Evolutionary conservation across 1,140 invertebrate genomes (phyloP), one percentile per base, ranked within the genome.

Genomic region (Drosophila auraria): DNA sequence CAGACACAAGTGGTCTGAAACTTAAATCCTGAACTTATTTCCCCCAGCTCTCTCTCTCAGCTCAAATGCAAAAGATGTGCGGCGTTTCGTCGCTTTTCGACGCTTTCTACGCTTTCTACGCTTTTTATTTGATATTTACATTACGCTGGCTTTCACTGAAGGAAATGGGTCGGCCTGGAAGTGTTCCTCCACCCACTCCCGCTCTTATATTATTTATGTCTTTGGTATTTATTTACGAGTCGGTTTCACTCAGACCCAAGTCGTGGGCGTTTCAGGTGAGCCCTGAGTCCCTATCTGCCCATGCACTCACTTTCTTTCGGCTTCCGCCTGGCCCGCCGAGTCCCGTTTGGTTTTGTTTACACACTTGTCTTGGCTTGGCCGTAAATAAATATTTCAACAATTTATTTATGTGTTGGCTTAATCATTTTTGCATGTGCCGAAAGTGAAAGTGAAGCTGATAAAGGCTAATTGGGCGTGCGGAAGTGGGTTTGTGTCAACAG

Each of bases 221-320:
- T 61, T 73, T n/a, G n/a, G 71, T 73, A 73, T 73, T 73, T 73
- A 73, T 73, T 73, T 73, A 73, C 71, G 69, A 73, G 71, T 53
- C 59, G 54, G 47, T 53, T 73, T 73, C 49, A 60, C 51, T 25
- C 38, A n/a, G 47, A 38, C n/a, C 45, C 38, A 27, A 33, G 27
- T 47, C 50, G 60, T 64, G 23, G 60, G 44, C 59, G 60, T 40
- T 57, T 36, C 30, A 61, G 70, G 47, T 73, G 51, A 61, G 44
- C 27, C 30, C 27, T 30, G 44, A 73, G 27, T 53, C 23, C 8
- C 54, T 60, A 50, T 73, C 69, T 72, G 56, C 53, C 54, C 45
- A 33, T 73, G 45, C 47, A 73, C 69, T 70, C 40, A 69, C 68
- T 54, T 69, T 23, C 27, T 68, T 70, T 38, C 38, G 44, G 9